A percentile compares a stretch with the other conserved stretches of the same genome.
These are phyloP conservation scores for Scomber colias DNA, from an alignment of 2,113 vertebrate genomes.

Conservation along the genomic window DNA sequence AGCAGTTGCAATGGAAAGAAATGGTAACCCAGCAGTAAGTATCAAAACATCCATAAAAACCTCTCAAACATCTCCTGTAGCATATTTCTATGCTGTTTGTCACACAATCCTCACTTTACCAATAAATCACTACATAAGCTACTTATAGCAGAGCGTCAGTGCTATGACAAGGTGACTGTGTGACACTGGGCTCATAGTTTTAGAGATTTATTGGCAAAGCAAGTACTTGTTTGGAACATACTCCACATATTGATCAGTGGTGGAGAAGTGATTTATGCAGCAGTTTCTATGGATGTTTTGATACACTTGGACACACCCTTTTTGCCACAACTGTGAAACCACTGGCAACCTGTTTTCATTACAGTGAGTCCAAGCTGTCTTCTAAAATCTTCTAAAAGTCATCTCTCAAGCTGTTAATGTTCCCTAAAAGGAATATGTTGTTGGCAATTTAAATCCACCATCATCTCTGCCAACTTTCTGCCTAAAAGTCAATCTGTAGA, in stretches of 20 bases:
- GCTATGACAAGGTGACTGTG: not conserved
- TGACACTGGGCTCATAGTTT: too few relatives aligned
- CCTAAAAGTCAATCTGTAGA: not conserved
- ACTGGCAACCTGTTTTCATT: too few relatives aligned
- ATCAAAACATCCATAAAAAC: not conserved
- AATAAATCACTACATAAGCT: not conserved
- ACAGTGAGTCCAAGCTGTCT: too few relatives aligned
- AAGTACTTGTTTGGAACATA: not conserved
- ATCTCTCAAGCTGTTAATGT: too few relatives aligned
- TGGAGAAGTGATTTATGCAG: conserved; percentile 3
- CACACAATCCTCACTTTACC: too few relatives aligned
- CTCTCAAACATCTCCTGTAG: too few relatives aligned
- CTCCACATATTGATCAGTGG: not conserved
- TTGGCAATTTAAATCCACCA: not conserved
- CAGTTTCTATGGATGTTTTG: not conserved
- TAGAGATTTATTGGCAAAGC: not conserved
- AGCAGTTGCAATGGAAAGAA: not conserved
- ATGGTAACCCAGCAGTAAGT: not conserved
- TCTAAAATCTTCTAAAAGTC: too few relatives aligned
- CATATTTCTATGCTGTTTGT: not conserved
- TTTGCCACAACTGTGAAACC: too few relatives aligned
- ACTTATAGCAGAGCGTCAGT: not conserved
- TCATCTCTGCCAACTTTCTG: not conserved
- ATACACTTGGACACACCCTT: too few relatives aligned
- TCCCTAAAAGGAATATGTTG: too few relatives aligned